These are phyloP conservation scores for Osmerus eperlanus DNA, from an alignment of 2,113 vertebrate species.

Conservation along the genomic window DNA sequence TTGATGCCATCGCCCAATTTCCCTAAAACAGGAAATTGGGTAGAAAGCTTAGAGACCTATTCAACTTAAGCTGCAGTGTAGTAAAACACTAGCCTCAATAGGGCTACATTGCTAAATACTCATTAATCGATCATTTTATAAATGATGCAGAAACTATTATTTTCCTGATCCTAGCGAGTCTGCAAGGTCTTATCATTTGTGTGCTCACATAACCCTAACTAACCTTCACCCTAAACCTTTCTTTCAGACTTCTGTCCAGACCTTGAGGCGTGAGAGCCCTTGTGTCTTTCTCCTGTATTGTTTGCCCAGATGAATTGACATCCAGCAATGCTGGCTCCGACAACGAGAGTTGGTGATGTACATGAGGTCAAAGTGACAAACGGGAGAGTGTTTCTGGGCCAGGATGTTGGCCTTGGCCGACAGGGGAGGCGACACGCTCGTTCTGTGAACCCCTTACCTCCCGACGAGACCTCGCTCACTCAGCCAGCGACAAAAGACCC, in stretches of 20 bases:
- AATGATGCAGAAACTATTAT: too few species aligned
- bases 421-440: conserved; percentile 8
- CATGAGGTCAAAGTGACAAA: conserved; percentile 39
- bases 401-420: conserved; percentile 38
- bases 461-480: conserved; percentile 46
- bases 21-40: too few species aligned
- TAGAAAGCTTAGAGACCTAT: too few species aligned
- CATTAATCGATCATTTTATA: too few species aligned
- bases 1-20: too few species aligned
- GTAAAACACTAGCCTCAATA: too few species aligned
- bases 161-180: too few species aligned
- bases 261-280: conserved; percentile 8
- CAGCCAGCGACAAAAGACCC: conserved; percentile 23
- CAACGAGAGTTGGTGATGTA: conserved; percentile 32
- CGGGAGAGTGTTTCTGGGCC: conserved; percentile 8
- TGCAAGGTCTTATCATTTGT: too few species aligned
- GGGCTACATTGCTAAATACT: too few species aligned
- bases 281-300: conserved; percentile 35
- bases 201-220: too few species aligned
- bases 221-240: neutral
- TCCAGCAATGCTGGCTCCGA: conserved; percentile 27
- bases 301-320: conserved; percentile 46
- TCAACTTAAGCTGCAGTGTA: too few species aligned
- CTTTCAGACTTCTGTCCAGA: conserved; percentile 13
- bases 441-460: neutral